phyloP scores from a whole-genome alignment of 2,888 invertebrate species.

The Sylvicola cinctus region DNA sequence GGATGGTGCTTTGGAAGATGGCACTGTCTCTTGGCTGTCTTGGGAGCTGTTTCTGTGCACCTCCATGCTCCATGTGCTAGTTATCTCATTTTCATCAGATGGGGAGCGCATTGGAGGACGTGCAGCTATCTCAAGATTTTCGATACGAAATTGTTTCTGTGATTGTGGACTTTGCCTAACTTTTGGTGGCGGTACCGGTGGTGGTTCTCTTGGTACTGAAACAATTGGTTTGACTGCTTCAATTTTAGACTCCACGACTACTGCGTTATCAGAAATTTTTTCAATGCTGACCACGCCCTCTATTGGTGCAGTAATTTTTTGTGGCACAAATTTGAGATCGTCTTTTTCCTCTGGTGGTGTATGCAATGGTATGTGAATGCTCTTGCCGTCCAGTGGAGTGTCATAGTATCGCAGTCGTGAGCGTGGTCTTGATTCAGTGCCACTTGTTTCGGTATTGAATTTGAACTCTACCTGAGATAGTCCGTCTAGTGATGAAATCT shows the following conservation, averaged over 20 bases:
- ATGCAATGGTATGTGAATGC: conserved; percentile 50
- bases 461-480: conserved; percentile 20
- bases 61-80: conserved; percentile 18
- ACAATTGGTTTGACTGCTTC: neutral
- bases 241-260: neutral
- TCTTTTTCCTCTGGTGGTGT: conserved; percentile 49
- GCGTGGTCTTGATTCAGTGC: conserved; percentile 12
- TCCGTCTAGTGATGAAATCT: conserved; percentile 8
- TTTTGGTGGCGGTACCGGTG: neutral
- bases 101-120: conserved; percentile 32
- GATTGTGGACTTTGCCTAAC: neutral
- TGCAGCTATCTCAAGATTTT: conserved; percentile 34
- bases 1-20: conserved; percentile 14
- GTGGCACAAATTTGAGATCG: neutral
- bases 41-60: conserved; percentile 23
- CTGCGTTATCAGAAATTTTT: conserved; percentile 1
- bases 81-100: conserved; percentile 19
- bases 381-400: conserved; percentile 35
- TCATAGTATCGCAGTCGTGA: conserved; percentile 35
- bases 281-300: too few species aligned
- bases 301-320: neutral
- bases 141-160: conserved; percentile 12
- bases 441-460: conserved; percentile 13
- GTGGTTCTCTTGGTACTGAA: neutral
- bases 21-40: conserved; percentile 31